Conservation (phyloP, 2,797 vertebrate species). For the Leptodactylus fallax region DNA sequence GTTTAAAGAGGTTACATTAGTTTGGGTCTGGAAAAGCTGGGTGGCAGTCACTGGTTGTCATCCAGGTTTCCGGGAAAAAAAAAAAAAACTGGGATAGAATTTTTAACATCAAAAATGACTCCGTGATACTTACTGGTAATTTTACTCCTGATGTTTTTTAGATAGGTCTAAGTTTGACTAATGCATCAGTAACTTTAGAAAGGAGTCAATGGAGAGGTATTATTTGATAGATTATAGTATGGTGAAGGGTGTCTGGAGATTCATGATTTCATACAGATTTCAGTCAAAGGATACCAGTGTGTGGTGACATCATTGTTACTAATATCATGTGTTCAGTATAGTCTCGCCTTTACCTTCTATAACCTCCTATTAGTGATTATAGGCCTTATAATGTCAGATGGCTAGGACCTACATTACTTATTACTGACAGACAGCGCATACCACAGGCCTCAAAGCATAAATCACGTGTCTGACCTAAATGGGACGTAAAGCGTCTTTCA, state of each 20-base stretch:
- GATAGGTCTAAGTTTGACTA: no score
- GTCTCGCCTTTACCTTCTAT: neutral
- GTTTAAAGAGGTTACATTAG: no score
- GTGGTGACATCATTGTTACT: neutral
- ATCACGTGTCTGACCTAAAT: conserved; percentile 38
- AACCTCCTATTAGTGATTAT: neutral
- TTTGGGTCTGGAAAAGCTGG: no score
- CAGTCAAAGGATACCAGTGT: neutral
- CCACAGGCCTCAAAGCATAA: neutral
- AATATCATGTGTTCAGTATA: neutral
- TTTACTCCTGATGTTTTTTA: no score
- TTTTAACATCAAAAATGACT: no score
- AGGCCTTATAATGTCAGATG: neutral
- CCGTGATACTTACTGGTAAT: no score
- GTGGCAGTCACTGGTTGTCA: no score
- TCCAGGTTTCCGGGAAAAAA: no score
- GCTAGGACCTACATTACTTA: neutral
- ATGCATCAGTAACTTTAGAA: no score
- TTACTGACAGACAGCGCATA: conserved; percentile 18
- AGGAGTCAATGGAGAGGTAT: neutral
- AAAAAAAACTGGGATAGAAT: no score
- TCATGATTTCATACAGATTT: neutral
- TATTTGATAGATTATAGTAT: neutral
- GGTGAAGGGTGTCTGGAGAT: neutral
- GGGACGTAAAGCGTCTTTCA: conserved; percentile 47